Conservation (phyloP, 2,888 invertebrate genomes). For the Hydriomena furcata region DNA sequence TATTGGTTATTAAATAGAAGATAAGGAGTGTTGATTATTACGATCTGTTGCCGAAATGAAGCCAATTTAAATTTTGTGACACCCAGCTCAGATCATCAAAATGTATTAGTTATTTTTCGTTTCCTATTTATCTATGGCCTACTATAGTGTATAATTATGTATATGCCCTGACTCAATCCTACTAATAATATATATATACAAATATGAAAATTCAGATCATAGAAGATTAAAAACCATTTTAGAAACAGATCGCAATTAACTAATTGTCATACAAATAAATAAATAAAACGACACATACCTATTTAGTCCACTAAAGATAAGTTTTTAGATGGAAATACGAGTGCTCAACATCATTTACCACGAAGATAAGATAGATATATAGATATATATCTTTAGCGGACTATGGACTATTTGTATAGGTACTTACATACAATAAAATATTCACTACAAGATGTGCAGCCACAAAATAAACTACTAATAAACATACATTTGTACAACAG, state of each 20-base stretch:
- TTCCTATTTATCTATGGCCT: conserved; percentile 30
- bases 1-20: conserved; percentile 51
- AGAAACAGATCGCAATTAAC: conserved; percentile 81
- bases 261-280: conserved; percentile 27
- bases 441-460: conserved; percentile 36
- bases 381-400: conserved; percentile 28
- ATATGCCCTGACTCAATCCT: conserved; percentile 22
- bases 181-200: no score
- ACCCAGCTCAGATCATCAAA: conserved; percentile 81
- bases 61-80: conserved; percentile 72
- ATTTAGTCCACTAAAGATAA: conserved; percentile 42
- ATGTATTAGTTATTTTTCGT: conserved; percentile 39
- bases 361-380: no score
- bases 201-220: conserved; percentile 9
- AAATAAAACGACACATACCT: conserved; percentile 56
- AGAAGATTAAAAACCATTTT: conserved; percentile 68
- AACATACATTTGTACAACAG: conserved; percentile 26
- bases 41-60: conserved; percentile 83
- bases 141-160: conserved; percentile 13
- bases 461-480: conserved; percentile 36
- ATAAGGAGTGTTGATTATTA: conserved; percentile 64
- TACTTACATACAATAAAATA: conserved; percentile 37
- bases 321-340: background rate
- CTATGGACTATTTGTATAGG: conserved; percentile 24
- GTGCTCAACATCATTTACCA: background rate